phyloP scores from a whole-genome alignment of 2,888 invertebrate genomes.

The Parnassius orleans region DNA sequence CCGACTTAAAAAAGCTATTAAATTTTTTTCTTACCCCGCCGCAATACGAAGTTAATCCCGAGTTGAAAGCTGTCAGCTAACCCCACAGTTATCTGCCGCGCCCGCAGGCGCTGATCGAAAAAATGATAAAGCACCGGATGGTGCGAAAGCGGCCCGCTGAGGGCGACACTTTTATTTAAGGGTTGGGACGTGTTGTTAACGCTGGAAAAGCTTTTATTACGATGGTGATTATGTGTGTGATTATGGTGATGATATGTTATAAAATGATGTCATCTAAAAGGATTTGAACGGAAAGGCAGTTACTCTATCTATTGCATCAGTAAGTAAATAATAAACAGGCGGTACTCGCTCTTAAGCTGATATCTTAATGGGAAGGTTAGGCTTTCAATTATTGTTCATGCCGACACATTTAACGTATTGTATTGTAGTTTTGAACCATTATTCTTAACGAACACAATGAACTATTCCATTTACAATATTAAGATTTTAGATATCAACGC shows the following conservation, averaged over 20 bases:
- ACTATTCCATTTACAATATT: conserved; percentile 4
- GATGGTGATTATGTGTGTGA: conserved; percentile 32
- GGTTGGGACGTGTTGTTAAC: conserved; percentile 39
- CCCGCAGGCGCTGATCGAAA: conserved; percentile 55
- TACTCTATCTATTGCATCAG: conserved; percentile 4
- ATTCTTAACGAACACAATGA: conserved; percentile 7
- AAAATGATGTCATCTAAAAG: conserved; percentile 15
- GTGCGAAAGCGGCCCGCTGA: conserved; percentile 46
- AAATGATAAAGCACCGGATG: conserved; percentile 54
- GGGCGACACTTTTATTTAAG: conserved; percentile 55
- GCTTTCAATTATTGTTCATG: conserved; percentile 15
- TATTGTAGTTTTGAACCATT: conserved; percentile 2
- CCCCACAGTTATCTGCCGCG: conserved; percentile 52
- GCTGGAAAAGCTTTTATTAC: conserved; percentile 29
- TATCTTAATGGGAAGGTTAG: conserved; percentile 14
- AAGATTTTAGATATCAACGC: not conserved
- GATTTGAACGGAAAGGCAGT: conserved; percentile 12
- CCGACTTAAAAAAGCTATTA: conserved; percentile 59
- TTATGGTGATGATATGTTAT: too few relatives aligned
- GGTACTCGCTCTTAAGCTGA: conserved; percentile 4
- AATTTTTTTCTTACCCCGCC: conserved; percentile 53
- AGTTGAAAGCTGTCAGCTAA: conserved; percentile 66
- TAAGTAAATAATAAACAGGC: conserved; percentile 1
- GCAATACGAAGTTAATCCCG: conserved; percentile 64
- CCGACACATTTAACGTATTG: conserved; percentile 10